Conservation (phyloP, 2,888 invertebrate genomes). For the Nomada fabriciana region DNA sequence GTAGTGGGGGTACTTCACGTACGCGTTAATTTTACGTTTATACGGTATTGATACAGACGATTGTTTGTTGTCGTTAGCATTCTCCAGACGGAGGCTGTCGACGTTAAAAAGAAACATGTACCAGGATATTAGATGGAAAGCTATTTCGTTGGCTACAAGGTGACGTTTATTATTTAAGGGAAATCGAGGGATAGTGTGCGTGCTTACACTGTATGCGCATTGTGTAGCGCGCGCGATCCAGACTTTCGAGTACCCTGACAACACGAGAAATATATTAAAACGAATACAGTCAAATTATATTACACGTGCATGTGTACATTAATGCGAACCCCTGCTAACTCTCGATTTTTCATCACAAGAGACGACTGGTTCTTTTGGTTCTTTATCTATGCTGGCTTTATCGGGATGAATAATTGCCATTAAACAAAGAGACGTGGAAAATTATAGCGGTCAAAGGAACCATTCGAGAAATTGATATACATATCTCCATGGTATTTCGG, state of each 20-base stretch:
- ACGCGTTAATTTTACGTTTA: neutral
- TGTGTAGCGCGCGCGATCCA: conserved; percentile 7
- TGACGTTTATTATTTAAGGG: conserved; percentile 20
- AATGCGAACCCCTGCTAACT: neutral
- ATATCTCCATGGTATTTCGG: neutral
- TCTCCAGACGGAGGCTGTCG: neutral
- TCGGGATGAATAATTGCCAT: conserved; percentile 22
- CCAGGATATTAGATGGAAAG: neutral
- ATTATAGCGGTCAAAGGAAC: neutral
- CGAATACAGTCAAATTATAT: neutral
- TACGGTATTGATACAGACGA: neutral
- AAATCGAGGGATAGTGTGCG: neutral
- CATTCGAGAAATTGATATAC: conserved; percentile 6
- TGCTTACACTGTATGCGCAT: neutral
- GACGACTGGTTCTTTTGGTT: no score
- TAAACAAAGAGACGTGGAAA: conserved; percentile 11
- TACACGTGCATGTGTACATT: neutral
- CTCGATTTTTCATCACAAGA: neutral
- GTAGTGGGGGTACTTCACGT: neutral
- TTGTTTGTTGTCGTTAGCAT: neutral
- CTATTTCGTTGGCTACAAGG: neutral
- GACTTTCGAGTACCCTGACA: conserved; percentile 18
- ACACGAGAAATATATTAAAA: conserved; percentile 11
- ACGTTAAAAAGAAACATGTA: neutral
- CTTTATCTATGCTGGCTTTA: conserved; percentile 7